Percentiles rank a stretch among this genome's conserved stretches.
phyloP scores from a whole-genome alignment of 1,140 invertebrate genomes.

The Drosophila persimilis region DNA sequence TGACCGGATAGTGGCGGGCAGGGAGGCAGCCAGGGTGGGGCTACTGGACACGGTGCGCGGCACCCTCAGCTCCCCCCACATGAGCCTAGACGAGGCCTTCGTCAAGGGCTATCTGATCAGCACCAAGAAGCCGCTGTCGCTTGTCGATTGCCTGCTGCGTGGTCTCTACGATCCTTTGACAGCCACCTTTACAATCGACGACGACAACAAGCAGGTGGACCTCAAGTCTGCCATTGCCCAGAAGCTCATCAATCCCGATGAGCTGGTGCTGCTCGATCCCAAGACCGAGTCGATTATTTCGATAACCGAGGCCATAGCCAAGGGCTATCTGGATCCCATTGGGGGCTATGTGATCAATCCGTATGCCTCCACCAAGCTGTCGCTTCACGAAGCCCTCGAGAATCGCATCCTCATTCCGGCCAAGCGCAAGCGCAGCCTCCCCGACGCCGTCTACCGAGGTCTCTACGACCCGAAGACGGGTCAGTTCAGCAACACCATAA shows the following conservation, averaged over 20 bases:
- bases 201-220: constrained; percentile 88
- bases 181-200: constrained; percentile 90
- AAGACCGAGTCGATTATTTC: constrained; percentile 90
- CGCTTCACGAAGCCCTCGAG: constrained; percentile 91
- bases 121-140: constrained; percentile 89
- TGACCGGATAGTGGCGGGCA: constrained; percentile 87
- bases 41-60: constrained; percentile 89
- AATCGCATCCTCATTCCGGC: constrained; percentile 91
- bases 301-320: constrained; percentile 91
- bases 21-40: constrained; percentile 87
- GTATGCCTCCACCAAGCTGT: constrained; percentile 88
- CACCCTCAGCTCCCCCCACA: constrained; percentile 87
- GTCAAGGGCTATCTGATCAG: constrained; percentile 91
- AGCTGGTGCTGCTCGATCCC: constrained; percentile 92
- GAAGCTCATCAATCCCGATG: constrained; percentile 89
- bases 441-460: constrained; percentile 93
- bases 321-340: constrained; percentile 91
- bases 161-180: constrained; percentile 91
- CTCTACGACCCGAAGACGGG: constrained; percentile 87
- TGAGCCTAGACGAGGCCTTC: constrained; percentile 89
- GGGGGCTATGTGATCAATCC: constrained; percentile 91
- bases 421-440: constrained; percentile 91
- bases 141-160: constrained; percentile 93
- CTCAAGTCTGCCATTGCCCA: constrained; percentile 92
- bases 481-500: constrained; percentile 86